phyloP scores from a whole-genome alignment of 2,888 invertebrate genomes.

The Drosophila kuntzei region DNA sequence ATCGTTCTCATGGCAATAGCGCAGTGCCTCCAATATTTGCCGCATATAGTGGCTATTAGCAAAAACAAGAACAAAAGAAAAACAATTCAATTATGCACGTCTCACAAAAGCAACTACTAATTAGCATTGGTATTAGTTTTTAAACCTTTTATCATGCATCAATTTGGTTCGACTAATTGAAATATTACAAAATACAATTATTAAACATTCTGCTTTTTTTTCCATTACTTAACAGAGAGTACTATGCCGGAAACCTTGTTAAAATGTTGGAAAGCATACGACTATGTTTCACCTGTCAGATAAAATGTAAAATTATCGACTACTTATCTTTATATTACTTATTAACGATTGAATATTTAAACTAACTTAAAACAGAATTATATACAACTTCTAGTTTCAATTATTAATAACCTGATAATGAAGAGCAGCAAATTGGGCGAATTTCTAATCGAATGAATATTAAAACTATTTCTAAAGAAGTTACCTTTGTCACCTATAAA shows the following conservation, averaged over 20 bases:
- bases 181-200: background rate
- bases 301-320: background rate
- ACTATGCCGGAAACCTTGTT: background rate
- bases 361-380: too few species aligned
- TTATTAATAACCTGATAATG: background rate
- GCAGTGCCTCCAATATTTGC: slow-evolving; percentile 97
- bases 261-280: background rate
- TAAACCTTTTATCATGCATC: background rate
- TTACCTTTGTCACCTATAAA: too few species aligned
- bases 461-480: background rate
- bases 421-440: background rate
- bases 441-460: background rate
- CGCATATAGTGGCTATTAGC: slow-evolving; percentile 96
- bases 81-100: slow-evolving; percentile 58
- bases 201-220: background rate
- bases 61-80: slow-evolving; percentile 53
- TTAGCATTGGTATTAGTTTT: slow-evolving; percentile 3
- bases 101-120: slow-evolving; percentile 7
- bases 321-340: background rate
- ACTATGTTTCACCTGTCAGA: background rate
- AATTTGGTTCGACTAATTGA: background rate
- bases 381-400: background rate
- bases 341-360: too few species aligned
- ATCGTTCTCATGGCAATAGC: slow-evolving; percentile 99
- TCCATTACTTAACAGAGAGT: background rate